Evolutionary conservation across 2,888 invertebrate species (phyloP), one percentile per base, ranked within the genome.

Genomic region (Empis stercorea): DNA sequence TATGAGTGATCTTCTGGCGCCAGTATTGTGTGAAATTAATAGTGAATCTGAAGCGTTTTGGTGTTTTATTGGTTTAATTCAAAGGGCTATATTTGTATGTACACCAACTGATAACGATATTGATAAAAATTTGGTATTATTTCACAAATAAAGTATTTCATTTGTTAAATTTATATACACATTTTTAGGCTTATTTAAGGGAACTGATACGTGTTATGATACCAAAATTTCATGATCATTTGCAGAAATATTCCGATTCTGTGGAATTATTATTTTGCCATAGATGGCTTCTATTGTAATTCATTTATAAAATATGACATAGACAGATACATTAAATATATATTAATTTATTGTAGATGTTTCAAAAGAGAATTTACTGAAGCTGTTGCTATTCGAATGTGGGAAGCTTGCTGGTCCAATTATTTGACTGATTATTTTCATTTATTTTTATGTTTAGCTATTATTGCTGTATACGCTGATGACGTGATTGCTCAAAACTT

Each of bases 351-450:
- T 38, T 16, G n/a, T 65, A 85, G 84, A 51, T 92, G 94, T 65
- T 91, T 95, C 71, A 89, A 91, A 60, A 75, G 93, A 1, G 93
- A 94, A 68, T 94, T 94, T 62, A 84, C 87, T 0, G 91, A 92
- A 64, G 80, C 81, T 13, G 86, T 88, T 34, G 91, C 91, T 0
- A 76, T 93, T 40, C 76, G 84, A 30, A 92, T 94, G 84, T 94
- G 93, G 93, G 92, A 95, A 71, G 87, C 93, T 3, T 96, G 95
- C 70, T 96, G 96, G 96, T 86, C 93, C 1, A 92, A 92, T 71
- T 94, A 92, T 68, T 80, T 93, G 62, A 95, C 95, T 0, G 91
- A 93, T 66, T 93, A 93, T 68, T 96, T 96, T 72, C 94, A 96
- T 63, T 73, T 96, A 59, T 96, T 96, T 70, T 76, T 96, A 47